phyloP scores from a whole-genome alignment of 2,113 vertebrate species.

The Talpa occidentalis region DNA sequence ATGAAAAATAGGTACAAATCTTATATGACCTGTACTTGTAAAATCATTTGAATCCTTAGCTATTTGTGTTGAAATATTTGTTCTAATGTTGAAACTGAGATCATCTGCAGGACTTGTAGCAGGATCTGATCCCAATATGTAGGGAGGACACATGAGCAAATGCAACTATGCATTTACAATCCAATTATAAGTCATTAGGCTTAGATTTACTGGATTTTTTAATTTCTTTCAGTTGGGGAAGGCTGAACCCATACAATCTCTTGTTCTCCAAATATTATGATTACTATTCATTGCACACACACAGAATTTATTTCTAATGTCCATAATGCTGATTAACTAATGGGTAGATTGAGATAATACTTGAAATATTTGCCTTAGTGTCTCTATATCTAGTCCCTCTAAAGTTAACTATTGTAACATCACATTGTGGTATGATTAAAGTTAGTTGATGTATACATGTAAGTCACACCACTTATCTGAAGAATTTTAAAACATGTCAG shows the following conservation, averaged over 20 bases:
- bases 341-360: not conserved
- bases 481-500: not conserved
- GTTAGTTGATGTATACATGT: not conserved
- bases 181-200: not conserved
- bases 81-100: not conserved
- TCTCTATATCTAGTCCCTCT: slow-evolving; percentile 17
- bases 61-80: not conserved
- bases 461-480: not conserved
- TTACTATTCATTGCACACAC: not conserved
- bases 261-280: slow-evolving; percentile 31
- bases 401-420: not conserved
- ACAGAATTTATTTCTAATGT: slow-evolving; percentile 31
- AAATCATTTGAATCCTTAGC: not conserved
- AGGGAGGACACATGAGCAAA: not conserved
- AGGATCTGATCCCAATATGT: not conserved
- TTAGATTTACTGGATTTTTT: not conserved
- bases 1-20: not conserved
- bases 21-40: not conserved
- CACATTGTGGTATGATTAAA: not conserved
- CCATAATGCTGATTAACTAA: slow-evolving; percentile 4
- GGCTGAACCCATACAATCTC: not conserved
- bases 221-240: not conserved
- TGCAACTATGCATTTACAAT: not conserved
- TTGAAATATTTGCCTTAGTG: not conserved
- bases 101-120: not conserved